These are phyloP conservation scores for Lineus longissimus DNA, from an alignment of 1,140 invertebrate species.

Conservation along the genomic window DNA sequence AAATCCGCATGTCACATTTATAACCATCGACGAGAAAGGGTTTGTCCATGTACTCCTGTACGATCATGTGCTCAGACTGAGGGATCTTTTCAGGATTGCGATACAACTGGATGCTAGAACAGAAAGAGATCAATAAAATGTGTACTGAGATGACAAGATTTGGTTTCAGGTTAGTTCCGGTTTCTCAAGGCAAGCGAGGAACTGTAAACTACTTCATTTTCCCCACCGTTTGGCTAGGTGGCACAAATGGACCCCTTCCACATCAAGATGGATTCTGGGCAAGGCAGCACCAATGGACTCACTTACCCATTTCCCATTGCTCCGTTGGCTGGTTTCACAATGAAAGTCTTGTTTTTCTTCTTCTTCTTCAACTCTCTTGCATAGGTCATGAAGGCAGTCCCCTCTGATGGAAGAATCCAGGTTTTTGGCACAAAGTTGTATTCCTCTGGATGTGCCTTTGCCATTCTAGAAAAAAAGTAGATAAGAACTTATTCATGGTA, in stretches of 20 bases:
- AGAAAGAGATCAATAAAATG: constrained; percentile 4
- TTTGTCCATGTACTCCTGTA: constrained; percentile 54
- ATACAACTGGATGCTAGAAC: constrained; percentile 45
- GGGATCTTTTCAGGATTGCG: constrained; percentile 49
- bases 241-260: too few relatives aligned
- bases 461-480: constrained; percentile 35
- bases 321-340: constrained; percentile 53
- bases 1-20: constrained; percentile 53
- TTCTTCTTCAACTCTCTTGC: constrained; percentile 46
- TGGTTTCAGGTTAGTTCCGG: too few relatives aligned
- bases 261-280: too few relatives aligned
- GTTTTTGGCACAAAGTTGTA: constrained; percentile 51
- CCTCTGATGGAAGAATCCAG: constrained; percentile 52
- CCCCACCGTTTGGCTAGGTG: too few relatives aligned
- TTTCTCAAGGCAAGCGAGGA: too few relatives aligned
- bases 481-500: not conserved
- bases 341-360: constrained; percentile 49
- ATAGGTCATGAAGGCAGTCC: constrained; percentile 41
- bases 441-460: constrained; percentile 47
- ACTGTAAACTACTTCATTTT: too few relatives aligned
- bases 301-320: constrained; percentile 54
- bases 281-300: too few relatives aligned
- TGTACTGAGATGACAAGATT: not conserved
- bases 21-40: constrained; percentile 52
- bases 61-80: constrained; percentile 43